phyloP scores from a whole-genome alignment of 2,888 invertebrate genomes.

The Alcis repandata region DNA sequence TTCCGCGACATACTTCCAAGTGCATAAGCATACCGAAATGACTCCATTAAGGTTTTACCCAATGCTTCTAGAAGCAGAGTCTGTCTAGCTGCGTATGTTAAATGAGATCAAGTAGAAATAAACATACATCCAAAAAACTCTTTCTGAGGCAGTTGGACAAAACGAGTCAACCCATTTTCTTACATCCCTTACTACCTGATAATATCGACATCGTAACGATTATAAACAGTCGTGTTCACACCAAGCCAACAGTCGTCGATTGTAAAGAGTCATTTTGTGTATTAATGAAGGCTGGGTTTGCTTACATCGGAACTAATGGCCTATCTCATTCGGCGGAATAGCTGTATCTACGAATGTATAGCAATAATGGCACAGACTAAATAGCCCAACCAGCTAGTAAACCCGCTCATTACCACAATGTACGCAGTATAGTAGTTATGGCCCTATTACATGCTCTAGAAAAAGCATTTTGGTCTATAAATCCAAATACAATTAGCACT shows the following conservation, averaged over 20 bases:
- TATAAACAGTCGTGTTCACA: neutral
- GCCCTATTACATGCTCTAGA: neutral
- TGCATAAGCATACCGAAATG: no score
- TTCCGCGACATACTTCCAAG: no score
- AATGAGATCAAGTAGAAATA: no score
- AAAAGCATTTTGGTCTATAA: neutral
- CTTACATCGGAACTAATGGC: constrained; percentile 26
- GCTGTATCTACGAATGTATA: constrained; percentile 18
- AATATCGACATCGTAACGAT: no score
- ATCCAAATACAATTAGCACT: neutral
- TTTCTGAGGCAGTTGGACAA: no score
- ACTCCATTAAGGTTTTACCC: no score
- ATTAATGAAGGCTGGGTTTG: constrained; percentile 33
- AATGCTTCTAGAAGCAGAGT: no score
- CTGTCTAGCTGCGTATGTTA: no score
- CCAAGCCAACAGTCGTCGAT: neutral
- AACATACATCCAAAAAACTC: no score
- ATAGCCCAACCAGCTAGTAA: neutral
- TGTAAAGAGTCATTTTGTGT: constrained; percentile 19
- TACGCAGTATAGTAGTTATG: neutral
- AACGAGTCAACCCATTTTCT: no score
- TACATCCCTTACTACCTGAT: no score
- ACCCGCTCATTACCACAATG: constrained; percentile 6
- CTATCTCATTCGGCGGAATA: constrained; percentile 17
- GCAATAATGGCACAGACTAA: constrained; percentile 9